Conservation (phyloP, 2,888 invertebrate species). For the Aphodius sticticus region DNA sequence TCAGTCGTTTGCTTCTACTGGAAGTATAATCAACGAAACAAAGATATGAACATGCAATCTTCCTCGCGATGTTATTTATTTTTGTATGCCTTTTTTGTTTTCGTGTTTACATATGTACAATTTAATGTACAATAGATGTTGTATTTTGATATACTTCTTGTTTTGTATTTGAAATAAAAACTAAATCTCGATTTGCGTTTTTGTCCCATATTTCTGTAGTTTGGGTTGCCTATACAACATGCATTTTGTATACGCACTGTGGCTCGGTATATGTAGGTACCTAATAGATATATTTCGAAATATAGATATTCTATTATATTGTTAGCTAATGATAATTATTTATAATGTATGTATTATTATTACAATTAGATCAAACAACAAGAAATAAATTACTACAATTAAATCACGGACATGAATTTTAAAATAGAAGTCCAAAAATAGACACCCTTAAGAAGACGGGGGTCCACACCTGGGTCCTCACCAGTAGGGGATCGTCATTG, state of each 20-base stretch:
- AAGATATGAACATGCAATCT: neutral
- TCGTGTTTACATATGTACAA: neutral
- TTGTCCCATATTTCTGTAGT: neutral
- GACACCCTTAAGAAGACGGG: neutral
- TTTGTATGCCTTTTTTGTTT: neutral
- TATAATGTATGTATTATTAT: neutral
- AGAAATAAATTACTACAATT: neutral
- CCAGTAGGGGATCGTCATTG: neutral
- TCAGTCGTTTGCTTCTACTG: neutral
- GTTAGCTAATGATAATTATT: neutral
- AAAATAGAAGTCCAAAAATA: neutral
- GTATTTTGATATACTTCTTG: conserved; percentile 28
- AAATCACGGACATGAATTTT: neutral
- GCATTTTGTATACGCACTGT: neutral
- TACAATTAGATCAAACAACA: neutral
- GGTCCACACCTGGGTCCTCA: neutral
- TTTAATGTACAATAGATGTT: conserved; percentile 18
- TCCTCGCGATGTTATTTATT: conserved; percentile 7
- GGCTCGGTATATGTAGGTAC: neutral
- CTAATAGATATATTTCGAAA: too few relatives aligned
- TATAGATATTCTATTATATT: too few relatives aligned
- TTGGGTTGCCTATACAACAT: conserved; percentile 5
- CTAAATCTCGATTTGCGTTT: conserved; percentile 5
- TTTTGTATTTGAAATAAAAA: conserved; percentile 32
- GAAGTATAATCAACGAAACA: neutral